Evolutionary conservation across 2,797 vertebrate genomes (phyloP), one percentile per base, ranked within the genome.

Genomic region (Notolepis coatsorum): DNA sequence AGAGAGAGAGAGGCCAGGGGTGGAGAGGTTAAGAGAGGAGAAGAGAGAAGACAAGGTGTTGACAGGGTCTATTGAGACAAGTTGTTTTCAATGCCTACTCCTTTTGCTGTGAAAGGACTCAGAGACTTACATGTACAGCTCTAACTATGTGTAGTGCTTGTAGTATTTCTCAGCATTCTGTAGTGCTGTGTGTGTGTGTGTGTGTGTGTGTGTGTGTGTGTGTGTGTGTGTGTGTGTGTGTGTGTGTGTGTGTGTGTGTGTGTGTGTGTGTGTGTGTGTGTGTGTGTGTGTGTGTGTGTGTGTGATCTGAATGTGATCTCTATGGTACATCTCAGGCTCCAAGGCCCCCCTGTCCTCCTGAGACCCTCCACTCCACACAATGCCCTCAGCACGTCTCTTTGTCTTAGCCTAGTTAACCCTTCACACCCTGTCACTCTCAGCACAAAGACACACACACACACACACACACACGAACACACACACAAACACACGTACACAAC

Each of bases 341-440:
- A 37, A 60, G 70, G 77, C 67, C 87, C 81, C 77, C 72, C 79
- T 82, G 82, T 83, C 74, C 81, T 83, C 70, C 73, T 63, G 73
- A 85, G 84, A 80, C 78, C 87, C 89, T 87, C 68, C 75, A 71
- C 59, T 77, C 56, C 64, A 74, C 80, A 91, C 89, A 90, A 91
- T 87, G 71, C 56, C 77, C 75, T 67, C 69, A 72, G 82, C 61
- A 63, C 37, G 54, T 70, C 58, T 73, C 81, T 92, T 93, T 93
- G 90, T 93, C 86, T 90, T 91, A 91, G 80, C 63, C 67, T 77
- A 68, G 83, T 90, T 93, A 92, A 92, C 90, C 91, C 88, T 86
- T 90, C 61, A 23, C 84, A 84, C 61, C 61, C 80, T 72, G 85
- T 82, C 79, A 81, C 85, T 85, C 60, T 74, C 62, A 62, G 75